These are phyloP conservation scores for Aurelia aurita complex sp. Pacific DNA, from an alignment of 30 jellyfish, hydroid and myxozoan species.

Conservation along the genomic window DNA sequence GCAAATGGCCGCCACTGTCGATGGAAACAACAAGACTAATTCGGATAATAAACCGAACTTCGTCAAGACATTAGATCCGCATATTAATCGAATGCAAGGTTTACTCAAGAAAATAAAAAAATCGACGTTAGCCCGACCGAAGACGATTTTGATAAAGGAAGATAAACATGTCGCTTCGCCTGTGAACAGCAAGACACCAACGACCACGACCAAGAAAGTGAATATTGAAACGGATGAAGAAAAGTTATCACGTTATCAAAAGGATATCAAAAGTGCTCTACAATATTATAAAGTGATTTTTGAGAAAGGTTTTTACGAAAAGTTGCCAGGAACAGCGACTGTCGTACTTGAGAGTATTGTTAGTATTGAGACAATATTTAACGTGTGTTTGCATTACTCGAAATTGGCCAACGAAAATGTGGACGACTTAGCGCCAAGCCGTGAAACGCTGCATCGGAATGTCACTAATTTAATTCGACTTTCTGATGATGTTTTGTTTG, in stretches of 20 bases:
- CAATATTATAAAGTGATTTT: slow-evolving; percentile 94
- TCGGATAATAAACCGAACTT: slow-evolving; percentile 27
- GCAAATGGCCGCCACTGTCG: slow-evolving; percentile 74
- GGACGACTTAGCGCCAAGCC: slow-evolving; percentile 74
- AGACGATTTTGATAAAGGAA: slow-evolving; percentile 29
- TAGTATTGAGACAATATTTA: slow-evolving; percentile 81
- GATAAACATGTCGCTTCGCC: slow-evolving; percentile 65
- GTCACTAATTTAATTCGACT: slow-evolving; percentile 86
- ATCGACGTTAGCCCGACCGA: slow-evolving; percentile 72
- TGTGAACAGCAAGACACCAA: slow-evolving; percentile 35
- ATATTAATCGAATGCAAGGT: slow-evolving; percentile 61
- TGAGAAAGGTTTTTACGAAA: slow-evolving; percentile 83
- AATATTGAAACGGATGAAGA: slow-evolving; percentile 74
- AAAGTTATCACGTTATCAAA: slow-evolving; percentile 74
- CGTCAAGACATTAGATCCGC: slow-evolving; percentile 50
- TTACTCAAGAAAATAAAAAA: slow-evolving; percentile 60
- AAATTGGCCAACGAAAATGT: slow-evolving; percentile 73
- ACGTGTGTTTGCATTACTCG: slow-evolving; percentile 70
- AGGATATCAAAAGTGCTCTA: slow-evolving; percentile 97
- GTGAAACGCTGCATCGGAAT: slow-evolving; percentile 85
- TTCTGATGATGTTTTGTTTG: slow-evolving; percentile 96
- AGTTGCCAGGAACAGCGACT: slow-evolving; percentile 98
- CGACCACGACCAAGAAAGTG: slow-evolving; percentile 5
- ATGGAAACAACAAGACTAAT: slow-evolving; percentile 40
- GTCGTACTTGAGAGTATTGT: slow-evolving; percentile 94